phyloP scores from a whole-genome alignment of 1,140 invertebrate species.

The Lutraria rhynchaena region DNA sequence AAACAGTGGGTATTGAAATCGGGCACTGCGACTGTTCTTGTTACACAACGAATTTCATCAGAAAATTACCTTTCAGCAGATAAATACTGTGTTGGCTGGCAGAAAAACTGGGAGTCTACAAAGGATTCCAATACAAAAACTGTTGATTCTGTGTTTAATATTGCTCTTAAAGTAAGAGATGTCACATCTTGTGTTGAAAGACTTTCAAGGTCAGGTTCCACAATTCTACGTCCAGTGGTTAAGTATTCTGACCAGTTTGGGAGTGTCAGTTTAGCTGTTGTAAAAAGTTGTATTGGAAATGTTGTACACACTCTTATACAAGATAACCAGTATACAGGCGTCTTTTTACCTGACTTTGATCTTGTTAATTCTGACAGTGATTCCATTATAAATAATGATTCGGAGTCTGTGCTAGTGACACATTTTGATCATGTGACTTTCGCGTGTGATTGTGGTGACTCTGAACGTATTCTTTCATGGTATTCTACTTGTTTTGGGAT shows the following conservation, averaged over 20 bases:
- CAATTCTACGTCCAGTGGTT: conserved; percentile 72
- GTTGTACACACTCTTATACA: conserved; percentile 83
- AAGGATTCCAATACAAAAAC: not conserved
- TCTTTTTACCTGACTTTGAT: conserved; percentile 82
- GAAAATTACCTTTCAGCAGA: conserved; percentile 23
- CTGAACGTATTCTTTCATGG: conserved; percentile 81
- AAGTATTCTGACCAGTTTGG: conserved; percentile 77
- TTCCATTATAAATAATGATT: not conserved
- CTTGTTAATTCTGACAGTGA: conserved; percentile 24
- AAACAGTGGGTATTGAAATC: conserved; percentile 80
- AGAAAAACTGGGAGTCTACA: not conserved
- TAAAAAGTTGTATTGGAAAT: conserved; percentile 84
- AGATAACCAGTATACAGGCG: conserved; percentile 79
- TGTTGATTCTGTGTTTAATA: conserved; percentile 83
- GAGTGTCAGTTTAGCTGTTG: conserved; percentile 79
- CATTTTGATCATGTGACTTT: conserved; percentile 84
- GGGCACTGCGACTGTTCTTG: conserved; percentile 79
- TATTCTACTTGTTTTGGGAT: conserved; percentile 84
- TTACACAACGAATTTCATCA: conserved; percentile 75
- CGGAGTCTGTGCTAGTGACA: conserved; percentile 57
- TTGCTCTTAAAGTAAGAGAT: conserved; percentile 83
- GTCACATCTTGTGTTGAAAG: conserved; percentile 74
- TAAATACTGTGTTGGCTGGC: conserved; percentile 54
- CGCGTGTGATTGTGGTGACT: conserved; percentile 80
- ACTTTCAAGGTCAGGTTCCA: conserved; percentile 68